A percentile compares a stretch with the other conserved stretches of the same genome.
Evolutionary conservation across 1,140 invertebrate species (phyloP).

Genomic region (Acromyrmex charruanus): DNA sequence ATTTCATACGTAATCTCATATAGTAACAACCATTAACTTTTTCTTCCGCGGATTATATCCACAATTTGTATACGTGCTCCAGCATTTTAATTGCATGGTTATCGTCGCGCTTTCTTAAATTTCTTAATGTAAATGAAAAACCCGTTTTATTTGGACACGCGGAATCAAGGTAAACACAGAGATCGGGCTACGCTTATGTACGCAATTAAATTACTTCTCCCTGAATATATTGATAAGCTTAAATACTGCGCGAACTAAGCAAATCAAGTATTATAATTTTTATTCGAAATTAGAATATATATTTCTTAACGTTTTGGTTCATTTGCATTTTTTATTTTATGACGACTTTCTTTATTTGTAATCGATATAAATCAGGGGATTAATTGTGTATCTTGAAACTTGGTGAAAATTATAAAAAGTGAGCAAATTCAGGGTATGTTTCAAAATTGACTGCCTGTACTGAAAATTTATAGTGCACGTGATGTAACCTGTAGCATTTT

Average conservation of each 20-base stretch:
- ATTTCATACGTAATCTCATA: constrained; percentile 34
- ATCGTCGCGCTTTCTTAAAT: constrained; percentile 52
- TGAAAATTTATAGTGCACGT: too few species aligned
- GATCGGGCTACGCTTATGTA: background rate
- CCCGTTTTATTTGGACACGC: constrained; percentile 21
- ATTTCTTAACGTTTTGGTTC: too few species aligned
- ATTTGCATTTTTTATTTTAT: background rate
- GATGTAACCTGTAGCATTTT: too few species aligned
- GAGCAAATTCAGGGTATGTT: too few species aligned
- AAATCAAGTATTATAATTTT: background rate
- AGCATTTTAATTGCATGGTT: constrained; percentile 65
- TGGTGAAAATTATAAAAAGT: too few species aligned
- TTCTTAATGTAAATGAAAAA: constrained; percentile 52
- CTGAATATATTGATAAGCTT: constrained; percentile 12
- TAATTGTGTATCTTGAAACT: too few species aligned
- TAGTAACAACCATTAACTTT: constrained; percentile 45
- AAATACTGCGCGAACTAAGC: background rate
- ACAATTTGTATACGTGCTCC: constrained; percentile 45
- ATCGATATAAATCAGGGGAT: background rate
- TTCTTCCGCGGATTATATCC: constrained; percentile 18
- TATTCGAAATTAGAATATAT: background rate
- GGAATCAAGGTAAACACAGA: background rate
- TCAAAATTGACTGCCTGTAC: too few species aligned
- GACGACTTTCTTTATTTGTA: background rate
- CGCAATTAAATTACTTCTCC: background rate